Evolutionary conservation across 2,797 vertebrate genomes (phyloP), one percentile per base, ranked within the genome.

Genomic region (Ciconia nigra): DNA sequence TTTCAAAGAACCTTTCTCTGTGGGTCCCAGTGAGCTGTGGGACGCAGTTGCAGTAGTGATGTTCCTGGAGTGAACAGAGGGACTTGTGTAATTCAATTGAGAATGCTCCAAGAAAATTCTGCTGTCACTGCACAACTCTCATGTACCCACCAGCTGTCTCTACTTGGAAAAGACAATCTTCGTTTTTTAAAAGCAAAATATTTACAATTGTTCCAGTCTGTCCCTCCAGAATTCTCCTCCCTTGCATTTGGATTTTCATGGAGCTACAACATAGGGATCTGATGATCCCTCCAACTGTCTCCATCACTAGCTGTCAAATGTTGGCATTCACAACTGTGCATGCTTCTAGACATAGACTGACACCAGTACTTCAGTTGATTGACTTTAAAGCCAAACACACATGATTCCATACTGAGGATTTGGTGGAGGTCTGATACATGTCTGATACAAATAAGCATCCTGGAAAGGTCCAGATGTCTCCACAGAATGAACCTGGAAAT

Each of bases 151-250:
- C 83, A 96, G 88, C 94, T 96, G 88, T 72, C 84, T 87, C 79
- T 74, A 47, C 91, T 94, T 94, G 76, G 93, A 95, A 97, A 95
- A 82, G n/a, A 76, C 10, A 87, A 62, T 78, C 83, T 74, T 87
- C 22, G 1, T 24, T 90, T 95, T 93, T 72, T 28, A 69, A 87
- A 90, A 90, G 71, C 63, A 93, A 96, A 97, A 97, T 97, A 96
- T 97, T 97, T 97, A 96, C 82, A 85, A 52, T 78, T 92, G 80
- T 55, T 94, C 71, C 86, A 92, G 77, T 70, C 90, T 96, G 82
- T 94, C 82, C 65, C 42, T 93, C 63, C 83, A 82, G 93, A 93
- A 91, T 90, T 85, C 44, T 74, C 17, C 14, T 9, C 20, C 20
- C n/a, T 81, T 83, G 35, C 77, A 78, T 79, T 72, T 58, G 79